Evolutionary conservation across 2,113 vertebrate genomes (phyloP).

Genomic region (Cygnus buccinator): DNA sequence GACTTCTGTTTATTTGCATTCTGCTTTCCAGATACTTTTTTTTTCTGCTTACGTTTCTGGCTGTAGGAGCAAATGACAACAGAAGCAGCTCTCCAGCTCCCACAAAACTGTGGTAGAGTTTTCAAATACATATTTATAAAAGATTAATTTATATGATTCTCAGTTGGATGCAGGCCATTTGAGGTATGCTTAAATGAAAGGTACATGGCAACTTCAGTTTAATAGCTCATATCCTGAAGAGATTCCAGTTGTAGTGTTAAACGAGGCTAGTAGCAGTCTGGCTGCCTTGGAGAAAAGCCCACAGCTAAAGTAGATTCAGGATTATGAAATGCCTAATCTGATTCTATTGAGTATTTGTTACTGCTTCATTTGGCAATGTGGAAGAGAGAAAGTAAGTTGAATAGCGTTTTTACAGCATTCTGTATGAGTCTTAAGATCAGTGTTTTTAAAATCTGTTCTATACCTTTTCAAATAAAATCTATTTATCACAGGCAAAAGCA

Average conservation of each 20-base stretch:
- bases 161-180: not conserved
- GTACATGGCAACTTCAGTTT: not conserved
- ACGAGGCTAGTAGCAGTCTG: not conserved
- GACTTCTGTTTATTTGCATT: not conserved
- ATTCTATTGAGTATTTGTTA: not conserved
- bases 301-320: not conserved
- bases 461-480: constrained; percentile 3
- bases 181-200: not conserved
- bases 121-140: not conserved
- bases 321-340: not conserved
- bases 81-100: not conserved
- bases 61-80: not conserved
- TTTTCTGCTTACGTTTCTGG: not conserved
- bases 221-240: not conserved
- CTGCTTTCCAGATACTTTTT: not conserved
- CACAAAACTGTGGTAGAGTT: not conserved
- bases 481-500: constrained; percentile 90
- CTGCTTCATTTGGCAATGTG: not conserved
- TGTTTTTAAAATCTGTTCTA: not conserved
- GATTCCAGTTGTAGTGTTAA: not conserved
- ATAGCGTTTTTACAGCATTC: not conserved
- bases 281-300: not conserved
- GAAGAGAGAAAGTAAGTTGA: not conserved
- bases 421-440: not conserved
- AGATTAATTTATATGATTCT: not conserved